Percentiles rank a stretch among this genome's conserved stretches.
Evolutionary conservation across 2,888 invertebrate species (phyloP).

Genomic region (Cecidostiba fungosa): DNA sequence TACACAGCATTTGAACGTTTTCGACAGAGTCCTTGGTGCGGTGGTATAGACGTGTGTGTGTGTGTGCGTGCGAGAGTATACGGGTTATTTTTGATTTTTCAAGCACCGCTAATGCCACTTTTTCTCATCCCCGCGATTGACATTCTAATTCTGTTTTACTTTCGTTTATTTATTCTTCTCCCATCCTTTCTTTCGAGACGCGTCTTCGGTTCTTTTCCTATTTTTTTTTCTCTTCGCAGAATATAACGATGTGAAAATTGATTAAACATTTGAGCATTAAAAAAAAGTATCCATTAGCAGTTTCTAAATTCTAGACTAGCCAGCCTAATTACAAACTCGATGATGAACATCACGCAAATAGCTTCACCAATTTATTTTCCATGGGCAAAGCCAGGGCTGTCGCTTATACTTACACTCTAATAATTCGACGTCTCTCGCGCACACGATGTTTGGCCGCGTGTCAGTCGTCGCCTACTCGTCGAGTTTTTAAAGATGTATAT

Average conservation of each 20-base stretch:
- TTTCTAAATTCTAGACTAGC: not conserved
- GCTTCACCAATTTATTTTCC: conserved; percentile 26
- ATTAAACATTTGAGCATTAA: no score
- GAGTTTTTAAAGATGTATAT: conserved; percentile 10
- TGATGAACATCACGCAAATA: conserved; percentile 29
- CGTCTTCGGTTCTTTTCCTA: no score
- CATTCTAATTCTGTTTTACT: conserved; percentile 53
- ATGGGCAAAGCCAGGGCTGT: not conserved
- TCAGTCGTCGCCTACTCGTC: conserved; percentile 33
- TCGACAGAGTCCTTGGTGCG: conserved; percentile 59
- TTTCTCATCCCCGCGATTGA: conserved; percentile 54
- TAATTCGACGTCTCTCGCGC: conserved; percentile 20
- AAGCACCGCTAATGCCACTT: conserved; percentile 54
- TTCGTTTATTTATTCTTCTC: conserved; percentile 56
- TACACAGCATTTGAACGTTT: conserved; percentile 50
- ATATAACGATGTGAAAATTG: no score
- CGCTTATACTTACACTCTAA: conserved; percentile 22
- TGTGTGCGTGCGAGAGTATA: conserved; percentile 24
- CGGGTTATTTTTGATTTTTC: conserved; percentile 61
- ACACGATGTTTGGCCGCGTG: conserved; percentile 21
- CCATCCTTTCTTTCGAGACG: no score
- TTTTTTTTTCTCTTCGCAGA: no score
- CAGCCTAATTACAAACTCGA: conserved; percentile 19
- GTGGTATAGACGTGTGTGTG: conserved; percentile 17
- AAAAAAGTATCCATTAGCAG: not conserved